A percentile compares a stretch with the other conserved stretches of the same genome.
Evolutionary conservation across 2,113 vertebrate genomes (phyloP).

Genomic region (Steatornis caripensis): DNA sequence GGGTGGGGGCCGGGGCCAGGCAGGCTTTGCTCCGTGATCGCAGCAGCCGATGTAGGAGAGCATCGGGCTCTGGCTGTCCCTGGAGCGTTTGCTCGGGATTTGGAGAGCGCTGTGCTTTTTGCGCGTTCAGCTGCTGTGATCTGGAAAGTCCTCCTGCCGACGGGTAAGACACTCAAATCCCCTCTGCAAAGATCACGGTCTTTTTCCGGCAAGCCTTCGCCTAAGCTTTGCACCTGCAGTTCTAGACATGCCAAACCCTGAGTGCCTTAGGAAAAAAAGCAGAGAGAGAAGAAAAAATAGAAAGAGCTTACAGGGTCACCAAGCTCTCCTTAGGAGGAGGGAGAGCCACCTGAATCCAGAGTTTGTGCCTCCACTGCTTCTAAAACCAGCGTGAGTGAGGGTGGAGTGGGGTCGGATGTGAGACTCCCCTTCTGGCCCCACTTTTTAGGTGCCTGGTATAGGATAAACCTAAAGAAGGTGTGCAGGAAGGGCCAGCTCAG

Average conservation of each 20-base stretch:
- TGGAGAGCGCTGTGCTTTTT: background rate
- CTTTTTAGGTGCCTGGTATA: background rate
- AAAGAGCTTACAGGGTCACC: background rate
- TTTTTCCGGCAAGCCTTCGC: background rate
- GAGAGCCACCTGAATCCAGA: background rate
- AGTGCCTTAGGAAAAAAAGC: background rate
- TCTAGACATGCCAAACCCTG: background rate
- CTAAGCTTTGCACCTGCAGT: background rate
- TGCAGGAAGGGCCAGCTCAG: background rate
- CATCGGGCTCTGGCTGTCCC: background rate
- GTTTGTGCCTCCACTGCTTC: background rate
- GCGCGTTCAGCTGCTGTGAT: background rate
- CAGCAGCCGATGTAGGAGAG: background rate
- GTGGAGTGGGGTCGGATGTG: background rate
- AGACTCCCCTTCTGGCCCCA: too few relatives aligned
- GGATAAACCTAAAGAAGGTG: background rate
- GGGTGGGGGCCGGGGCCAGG: background rate
- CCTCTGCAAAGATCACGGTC: background rate
- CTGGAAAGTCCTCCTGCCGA: background rate
- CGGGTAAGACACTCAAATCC: background rate
- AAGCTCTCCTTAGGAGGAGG: background rate
- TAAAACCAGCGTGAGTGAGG: background rate
- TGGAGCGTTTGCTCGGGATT: background rate
- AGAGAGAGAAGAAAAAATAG: background rate
- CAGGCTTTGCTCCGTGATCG: fast-evolving